Conservation (phyloP, 2,888 invertebrate genomes). For the Apodemia duryi region DNA sequence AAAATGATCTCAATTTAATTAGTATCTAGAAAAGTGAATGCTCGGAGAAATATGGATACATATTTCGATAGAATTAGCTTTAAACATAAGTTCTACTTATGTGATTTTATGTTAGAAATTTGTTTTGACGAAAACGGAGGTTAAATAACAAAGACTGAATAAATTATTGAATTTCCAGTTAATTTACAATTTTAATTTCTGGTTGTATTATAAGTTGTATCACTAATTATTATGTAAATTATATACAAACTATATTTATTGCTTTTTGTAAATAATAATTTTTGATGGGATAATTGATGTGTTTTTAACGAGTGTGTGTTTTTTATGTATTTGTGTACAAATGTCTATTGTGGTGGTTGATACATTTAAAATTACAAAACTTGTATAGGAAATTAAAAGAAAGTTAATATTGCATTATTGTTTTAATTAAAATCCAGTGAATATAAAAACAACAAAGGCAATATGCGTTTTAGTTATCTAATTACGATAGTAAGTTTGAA, state of each 20-base stretch:
- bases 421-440: background rate
- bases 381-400: background rate
- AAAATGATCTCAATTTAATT: constrained; percentile 31
- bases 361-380: background rate
- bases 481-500: no score
- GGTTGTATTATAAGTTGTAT: constrained; percentile 3
- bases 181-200: constrained; percentile 34
- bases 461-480: no score
- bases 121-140: background rate
- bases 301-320: background rate
- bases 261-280: background rate
- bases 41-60: background rate
- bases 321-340: background rate
- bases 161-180: constrained; percentile 39
- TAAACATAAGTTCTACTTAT: constrained; percentile 13
- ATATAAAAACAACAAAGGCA: no score
- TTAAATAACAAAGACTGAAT: constrained; percentile 13
- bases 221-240: background rate
- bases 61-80: constrained; percentile 13
- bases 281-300: background rate
- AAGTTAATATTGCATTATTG: background rate
- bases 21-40: constrained; percentile 14
- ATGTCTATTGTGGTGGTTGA: background rate
- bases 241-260: background rate
- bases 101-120: constrained; percentile 12